Percentiles rank a stretch among this genome's conserved stretches.
phyloP scores from a whole-genome alignment of 2,888 invertebrate species.

The Rhimphoctona megacephalus region DNA sequence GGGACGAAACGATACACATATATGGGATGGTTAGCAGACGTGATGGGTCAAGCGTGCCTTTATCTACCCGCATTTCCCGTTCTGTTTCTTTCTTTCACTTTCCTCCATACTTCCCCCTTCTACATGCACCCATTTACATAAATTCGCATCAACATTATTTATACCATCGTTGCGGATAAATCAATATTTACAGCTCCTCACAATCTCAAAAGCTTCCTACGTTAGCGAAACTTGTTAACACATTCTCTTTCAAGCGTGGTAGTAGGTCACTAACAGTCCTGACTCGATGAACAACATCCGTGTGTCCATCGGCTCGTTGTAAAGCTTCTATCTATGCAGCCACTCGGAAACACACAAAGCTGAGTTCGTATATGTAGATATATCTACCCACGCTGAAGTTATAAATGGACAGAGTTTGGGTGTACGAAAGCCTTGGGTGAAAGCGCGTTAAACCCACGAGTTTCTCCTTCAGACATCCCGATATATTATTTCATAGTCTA shows the following conservation, averaged over 20 bases:
- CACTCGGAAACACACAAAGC: conserved; percentile 55
- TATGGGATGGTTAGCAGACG: conserved; percentile 52
- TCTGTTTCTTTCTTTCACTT: background rate
- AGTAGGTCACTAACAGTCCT: conserved; percentile 55
- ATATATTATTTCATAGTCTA: conserved; percentile 45
- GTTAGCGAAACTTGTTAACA: conserved; percentile 49
- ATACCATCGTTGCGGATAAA: conserved; percentile 23
- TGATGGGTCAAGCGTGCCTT: conserved; percentile 29
- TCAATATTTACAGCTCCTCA: conserved; percentile 58
- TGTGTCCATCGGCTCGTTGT: conserved; percentile 34
- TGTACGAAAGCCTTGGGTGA: conserved; percentile 38
- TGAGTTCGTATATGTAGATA: background rate
- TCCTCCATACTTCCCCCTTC: background rate
- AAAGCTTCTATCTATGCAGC: conserved; percentile 26
- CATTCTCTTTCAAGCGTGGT: conserved; percentile 58
- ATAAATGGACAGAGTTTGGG: conserved; percentile 47
- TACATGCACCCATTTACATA: conserved; percentile 10
- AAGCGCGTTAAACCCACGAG: conserved; percentile 23
- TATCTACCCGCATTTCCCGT: conserved; percentile 10
- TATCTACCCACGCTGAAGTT: background rate
- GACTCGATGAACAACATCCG: conserved; percentile 48
- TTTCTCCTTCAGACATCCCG: conserved; percentile 3
- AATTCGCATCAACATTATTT: conserved; percentile 5
- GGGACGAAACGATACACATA: conserved; percentile 14
- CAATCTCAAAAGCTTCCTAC: conserved; percentile 52